phyloP scores from a whole-genome alignment of 1,140 invertebrate genomes.

The Papilio helenus region DNA sequence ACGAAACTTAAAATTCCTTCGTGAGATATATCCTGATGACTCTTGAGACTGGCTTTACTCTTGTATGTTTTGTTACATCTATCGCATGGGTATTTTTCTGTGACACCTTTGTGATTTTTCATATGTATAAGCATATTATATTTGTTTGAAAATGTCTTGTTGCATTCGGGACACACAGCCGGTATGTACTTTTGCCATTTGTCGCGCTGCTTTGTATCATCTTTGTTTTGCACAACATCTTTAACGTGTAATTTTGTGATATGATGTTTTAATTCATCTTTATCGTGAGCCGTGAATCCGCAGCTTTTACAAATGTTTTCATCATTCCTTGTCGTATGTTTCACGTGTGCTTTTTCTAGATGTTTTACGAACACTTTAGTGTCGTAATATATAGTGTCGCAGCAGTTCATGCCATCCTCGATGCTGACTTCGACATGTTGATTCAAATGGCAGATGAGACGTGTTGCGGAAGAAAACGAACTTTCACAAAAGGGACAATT shows the following conservation, averaged over 20 bases:
- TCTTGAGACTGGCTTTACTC: conserved; percentile 50
- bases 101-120: conserved; percentile 49
- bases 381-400: conserved; percentile 49
- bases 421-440: conserved; percentile 56
- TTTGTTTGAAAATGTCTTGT: conserved; percentile 70
- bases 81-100: conserved; percentile 48
- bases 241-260: conserved; percentile 50
- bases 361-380: conserved; percentile 57
- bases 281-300: conserved; percentile 46
- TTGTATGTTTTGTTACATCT: conserved; percentile 60
- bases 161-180: conserved; percentile 64
- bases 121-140: conserved; percentile 69
- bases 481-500: conserved; percentile 67
- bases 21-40: conserved; percentile 61
- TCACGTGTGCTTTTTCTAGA: conserved; percentile 56
- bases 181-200: conserved; percentile 64
- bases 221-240: conserved; percentile 8
- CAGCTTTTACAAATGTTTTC: conserved; percentile 53
- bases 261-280: conserved; percentile 51
- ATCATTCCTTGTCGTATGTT: not conserved
- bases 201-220: conserved; percentile 40
- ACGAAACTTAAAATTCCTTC: conserved; percentile 53
- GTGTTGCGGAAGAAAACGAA: conserved; percentile 61
- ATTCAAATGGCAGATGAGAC: conserved; percentile 63
- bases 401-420: conserved; percentile 56